Percentiles rank a stretch among this genome's conserved stretches.
These are phyloP conservation scores for Phocoena phocoena DNA, from an alignment of 2,113 vertebrate species.

Conservation along the genomic window DNA sequence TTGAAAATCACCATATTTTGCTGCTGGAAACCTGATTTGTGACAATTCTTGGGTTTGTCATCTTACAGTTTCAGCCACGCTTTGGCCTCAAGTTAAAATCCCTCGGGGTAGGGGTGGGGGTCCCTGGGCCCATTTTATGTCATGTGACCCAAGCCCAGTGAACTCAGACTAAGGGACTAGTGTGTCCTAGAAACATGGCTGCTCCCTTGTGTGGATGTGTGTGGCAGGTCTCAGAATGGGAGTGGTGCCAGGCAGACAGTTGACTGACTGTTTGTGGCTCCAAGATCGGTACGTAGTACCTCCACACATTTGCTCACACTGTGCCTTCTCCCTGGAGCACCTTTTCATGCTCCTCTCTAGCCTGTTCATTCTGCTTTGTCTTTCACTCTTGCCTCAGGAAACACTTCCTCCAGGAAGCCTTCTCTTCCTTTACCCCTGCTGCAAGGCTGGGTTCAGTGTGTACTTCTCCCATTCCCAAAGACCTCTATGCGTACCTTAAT, in stretches of 20 bases:
- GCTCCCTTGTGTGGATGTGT: background rate
- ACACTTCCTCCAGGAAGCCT: background rate
- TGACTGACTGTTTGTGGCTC: background rate
- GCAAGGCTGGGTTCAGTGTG: background rate
- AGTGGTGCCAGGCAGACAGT: background rate
- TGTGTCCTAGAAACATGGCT: background rate
- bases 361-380: background rate
- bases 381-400: background rate
- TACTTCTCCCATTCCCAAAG: background rate
- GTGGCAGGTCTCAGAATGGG: background rate
- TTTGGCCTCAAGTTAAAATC: background rate
- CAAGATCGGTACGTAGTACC: background rate
- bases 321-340: background rate
- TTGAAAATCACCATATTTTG: background rate
- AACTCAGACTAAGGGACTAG: background rate
- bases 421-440: background rate
- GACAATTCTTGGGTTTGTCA: background rate
- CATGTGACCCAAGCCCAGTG: background rate
- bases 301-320: background rate
- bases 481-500: background rate
- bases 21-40: background rate
- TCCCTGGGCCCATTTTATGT: background rate
- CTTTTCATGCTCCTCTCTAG: background rate
- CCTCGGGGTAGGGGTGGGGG: background rate
- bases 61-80: background rate